Conservation (phyloP, 2,888 invertebrate genomes). For the Drosophila mercatorum region DNA sequence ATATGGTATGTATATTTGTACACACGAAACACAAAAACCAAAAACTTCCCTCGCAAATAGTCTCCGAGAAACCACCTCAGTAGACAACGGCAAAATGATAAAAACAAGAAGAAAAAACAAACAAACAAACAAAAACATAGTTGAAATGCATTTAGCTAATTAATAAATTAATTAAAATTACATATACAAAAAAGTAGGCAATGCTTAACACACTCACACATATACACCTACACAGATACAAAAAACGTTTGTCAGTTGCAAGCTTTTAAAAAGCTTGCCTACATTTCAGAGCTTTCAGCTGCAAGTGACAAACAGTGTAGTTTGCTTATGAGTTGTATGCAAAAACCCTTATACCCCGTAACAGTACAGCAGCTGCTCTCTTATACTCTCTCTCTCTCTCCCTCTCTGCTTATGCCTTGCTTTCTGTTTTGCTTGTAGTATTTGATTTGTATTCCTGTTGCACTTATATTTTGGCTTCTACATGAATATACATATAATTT, state of each 20-base stretch:
- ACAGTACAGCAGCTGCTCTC: conserved; percentile 27
- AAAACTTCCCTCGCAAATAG: conserved; percentile 44
- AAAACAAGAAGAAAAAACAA: conserved; percentile 13
- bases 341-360: conserved; percentile 1
- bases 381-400: conserved; percentile 6
- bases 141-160: conserved; percentile 78
- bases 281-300: conserved; percentile 29
- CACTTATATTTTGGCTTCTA: conserved; percentile 50
- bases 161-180: conserved; percentile 53
- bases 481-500: conserved; percentile 56
- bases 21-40: conserved; percentile 40
- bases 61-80: conserved; percentile 75
- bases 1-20: conserved; percentile 82
- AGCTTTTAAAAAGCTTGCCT: conserved; percentile 23
- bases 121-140: conserved; percentile 39
- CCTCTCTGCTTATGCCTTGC: conserved; percentile 5
- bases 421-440: conserved; percentile 32
- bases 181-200: conserved; percentile 58
- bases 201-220: conserved; percentile 39
- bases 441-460: conserved; percentile 29
- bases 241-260: conserved; percentile 14
- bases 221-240: conserved; percentile 17
- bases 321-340: conserved; percentile 45
- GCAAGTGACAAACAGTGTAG: conserved; percentile 39
- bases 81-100: conserved; percentile 40